Evolutionary conservation across 2,888 invertebrate species (phyloP), one percentile per base, ranked within the genome.

Genomic region (Nephrocerus scutellatus): DNA sequence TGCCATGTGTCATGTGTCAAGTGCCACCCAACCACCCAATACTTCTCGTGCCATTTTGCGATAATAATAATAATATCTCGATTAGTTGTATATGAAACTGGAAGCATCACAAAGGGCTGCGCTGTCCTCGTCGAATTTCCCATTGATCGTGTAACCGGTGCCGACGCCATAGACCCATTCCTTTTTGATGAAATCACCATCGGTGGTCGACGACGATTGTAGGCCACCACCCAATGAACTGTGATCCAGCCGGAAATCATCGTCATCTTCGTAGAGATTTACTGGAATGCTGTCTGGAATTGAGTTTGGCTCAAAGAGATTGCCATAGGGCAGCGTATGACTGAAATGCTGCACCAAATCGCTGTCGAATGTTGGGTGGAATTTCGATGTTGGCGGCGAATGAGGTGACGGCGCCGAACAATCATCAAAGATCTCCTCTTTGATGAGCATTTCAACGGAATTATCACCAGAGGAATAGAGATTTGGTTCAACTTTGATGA

Each of bases 401-500:
- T 65, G 65, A 29, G 66, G 66, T 30, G 63, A 64, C 25, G 63
- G 62, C 2, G 59, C 58, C 22, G 63, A 62, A 40, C 63, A 63
- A 43, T 65, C 66, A 25, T 66, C 66, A 55, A 65, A 59, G 4
- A 63, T 62, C 45, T 65, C 64, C 49, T 65, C 65, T 40, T 65
- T 65, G 41, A 65, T 65, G 51, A 65, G 60, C 64, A 65, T 65
- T 43, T 65, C 64, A 51, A 66, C 66, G 46, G 64, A 65, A 47
- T 66, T 65, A 47, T 65, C 65, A 43, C 62, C 64, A 32, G 63
- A 63, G 26, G 62, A 65, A 47, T 65, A 65, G 22, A 65, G 57
- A 62, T 66, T 66, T 51, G 64, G 64, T 54, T 65, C 64, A 23
- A 62, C 57, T 55, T 65, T 66, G 19, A 63, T 62, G 36, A 62